These are phyloP conservation scores for Rhabdomys pumilio DNA, from an alignment of 2,797 vertebrate genomes.

Conservation along the genomic window DNA sequence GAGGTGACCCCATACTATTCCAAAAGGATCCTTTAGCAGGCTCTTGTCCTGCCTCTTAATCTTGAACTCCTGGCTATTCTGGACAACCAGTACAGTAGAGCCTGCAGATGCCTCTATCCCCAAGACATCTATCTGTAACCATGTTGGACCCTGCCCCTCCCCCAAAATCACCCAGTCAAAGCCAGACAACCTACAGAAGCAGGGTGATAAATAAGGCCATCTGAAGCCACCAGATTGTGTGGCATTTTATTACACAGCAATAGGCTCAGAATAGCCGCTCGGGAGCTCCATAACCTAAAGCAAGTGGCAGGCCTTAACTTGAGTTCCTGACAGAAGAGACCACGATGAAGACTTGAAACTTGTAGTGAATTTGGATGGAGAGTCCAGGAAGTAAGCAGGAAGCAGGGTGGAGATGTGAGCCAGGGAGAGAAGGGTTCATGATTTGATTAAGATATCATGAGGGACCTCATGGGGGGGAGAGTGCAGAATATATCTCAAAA, in stretches of 20 bases:
- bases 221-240: background rate
- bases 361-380: background rate
- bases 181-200: background rate
- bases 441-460: background rate
- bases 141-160: background rate
- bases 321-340: background rate
- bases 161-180: background rate
- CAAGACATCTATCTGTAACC: background rate
- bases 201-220: background rate
- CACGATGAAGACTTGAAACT: background rate
- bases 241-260: background rate
- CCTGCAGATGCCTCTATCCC: background rate
- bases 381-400: background rate
- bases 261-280: background rate
- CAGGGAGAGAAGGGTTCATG: background rate
- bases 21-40: background rate
- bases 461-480: background rate
- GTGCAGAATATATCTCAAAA: conserved; percentile 23
- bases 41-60: background rate
- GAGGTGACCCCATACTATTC: background rate
- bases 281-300: background rate
- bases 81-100: background rate
- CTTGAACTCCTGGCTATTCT: background rate
- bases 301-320: background rate
- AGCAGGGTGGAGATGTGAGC: background rate